Evolutionary conservation across 2,888 invertebrate species (phyloP), one percentile per base, ranked within the genome.

Genomic region (Oscheius sp.): DNA sequence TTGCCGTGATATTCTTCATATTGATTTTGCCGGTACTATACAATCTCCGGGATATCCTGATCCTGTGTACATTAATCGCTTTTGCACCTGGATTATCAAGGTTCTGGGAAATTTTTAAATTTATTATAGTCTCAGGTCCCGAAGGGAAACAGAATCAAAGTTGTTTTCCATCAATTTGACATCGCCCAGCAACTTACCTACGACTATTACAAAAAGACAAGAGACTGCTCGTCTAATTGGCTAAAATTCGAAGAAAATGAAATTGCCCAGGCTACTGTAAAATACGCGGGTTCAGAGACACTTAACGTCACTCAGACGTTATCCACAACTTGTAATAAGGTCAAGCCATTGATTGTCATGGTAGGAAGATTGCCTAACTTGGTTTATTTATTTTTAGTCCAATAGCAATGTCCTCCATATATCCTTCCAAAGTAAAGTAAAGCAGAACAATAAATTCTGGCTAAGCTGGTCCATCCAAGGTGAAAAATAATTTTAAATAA

Each of bases 21-120:
- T 74, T 7, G 74, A 49, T 0, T 69, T 77, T 46, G 70, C 69
- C 21, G 87, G 87, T 55, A 77, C 82, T 13, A 78, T 87, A 29
- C 87, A 87, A 72, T 82, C 85, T n/a, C 87, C 87, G 12, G 87
- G 86, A 23, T 87, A 83, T 53, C 84, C 85, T 6, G 72, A 79
- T 29, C 69, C 61, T n/a, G 80, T 74, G 1, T 75, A 75, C 53
- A 56, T 53, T 0, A 76, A 69, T 21, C 77, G 76, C 27, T 76
- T 45, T 59, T 82, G 82, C 45, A 43, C 66, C 0, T 82, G 79
- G 79, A 78, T 76, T 0, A 80, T 81, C n/a, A 58, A 66, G 49
- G 81, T 77, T 73, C 13, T 12, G 1, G n/a, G n/a, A 5, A 21
- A 12, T 12, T n/a, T 3, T 21, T 27, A 23, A 21, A 25, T 27